A percentile compares a stretch with the other conserved stretches of the same genome.
Evolutionary conservation across 2,113 vertebrate genomes (phyloP).

Genomic region (Saccopteryx leptura): DNA sequence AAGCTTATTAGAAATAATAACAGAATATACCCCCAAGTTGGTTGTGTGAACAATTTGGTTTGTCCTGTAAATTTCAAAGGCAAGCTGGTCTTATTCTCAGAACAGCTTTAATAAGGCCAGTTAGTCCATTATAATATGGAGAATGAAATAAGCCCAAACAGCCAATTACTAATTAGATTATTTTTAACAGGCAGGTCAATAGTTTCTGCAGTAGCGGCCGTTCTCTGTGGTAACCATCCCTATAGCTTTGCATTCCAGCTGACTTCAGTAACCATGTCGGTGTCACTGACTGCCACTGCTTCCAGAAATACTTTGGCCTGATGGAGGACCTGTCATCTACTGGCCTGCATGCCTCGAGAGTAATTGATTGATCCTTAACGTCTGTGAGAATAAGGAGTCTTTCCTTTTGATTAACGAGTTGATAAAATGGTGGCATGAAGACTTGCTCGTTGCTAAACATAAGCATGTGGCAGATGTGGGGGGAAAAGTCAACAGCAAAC

Average conservation of each 20-base stretch:
- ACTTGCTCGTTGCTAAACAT: not conserved
- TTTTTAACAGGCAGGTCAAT: not conserved
- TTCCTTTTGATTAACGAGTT: conserved; percentile 51
- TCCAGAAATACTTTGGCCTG: conserved; percentile 49
- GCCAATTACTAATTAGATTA: not conserved
- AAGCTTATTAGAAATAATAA: not conserved
- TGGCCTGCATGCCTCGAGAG: not conserved
- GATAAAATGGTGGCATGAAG: not conserved
- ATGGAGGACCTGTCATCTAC: conserved; percentile 22
- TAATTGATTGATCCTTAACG: not conserved
- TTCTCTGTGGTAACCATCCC: conserved; percentile 3
- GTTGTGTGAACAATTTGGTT: not conserved
- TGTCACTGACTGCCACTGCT: not conserved
- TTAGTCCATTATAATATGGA: not conserved
- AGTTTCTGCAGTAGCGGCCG: not conserved
- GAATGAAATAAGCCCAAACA: not conserved
- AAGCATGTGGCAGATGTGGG: not conserved
- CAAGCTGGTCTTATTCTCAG: not conserved
- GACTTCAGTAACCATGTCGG: conserved; percentile 15
- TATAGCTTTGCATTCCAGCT: not conserved
- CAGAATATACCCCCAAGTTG: not conserved
- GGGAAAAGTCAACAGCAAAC: not conserved
- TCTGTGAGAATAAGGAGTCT: not conserved
- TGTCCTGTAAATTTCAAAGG: not conserved
- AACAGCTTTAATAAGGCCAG: not conserved